These are phyloP conservation scores for Hippopotamyrus pictus DNA, from an alignment of 2,797 vertebrate species.

Conservation along the genomic window DNA sequence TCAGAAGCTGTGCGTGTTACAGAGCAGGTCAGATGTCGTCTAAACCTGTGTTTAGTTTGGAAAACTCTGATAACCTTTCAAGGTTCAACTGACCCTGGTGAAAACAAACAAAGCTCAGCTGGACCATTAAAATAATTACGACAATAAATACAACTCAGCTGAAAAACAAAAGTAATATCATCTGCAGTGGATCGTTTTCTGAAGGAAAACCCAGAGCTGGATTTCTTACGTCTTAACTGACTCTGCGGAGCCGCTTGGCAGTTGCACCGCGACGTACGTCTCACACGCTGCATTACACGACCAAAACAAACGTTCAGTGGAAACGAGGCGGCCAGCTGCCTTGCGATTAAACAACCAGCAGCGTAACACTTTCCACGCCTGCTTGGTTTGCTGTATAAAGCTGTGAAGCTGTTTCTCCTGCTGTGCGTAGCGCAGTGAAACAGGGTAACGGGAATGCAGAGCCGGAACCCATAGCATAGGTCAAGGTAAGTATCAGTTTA, in stretches of 20 bases:
- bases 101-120: not conserved
- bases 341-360: not conserved
- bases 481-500: not conserved
- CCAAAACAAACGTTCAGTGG: not conserved
- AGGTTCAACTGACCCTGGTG: not conserved
- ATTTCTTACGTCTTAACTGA: not conserved
- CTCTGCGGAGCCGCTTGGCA: not conserved
- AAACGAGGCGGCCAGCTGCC: not conserved
- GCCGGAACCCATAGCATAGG: not conserved
- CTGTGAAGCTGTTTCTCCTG: not conserved
- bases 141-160: not conserved
- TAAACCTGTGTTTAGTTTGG: not conserved
- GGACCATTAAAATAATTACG: not conserved
- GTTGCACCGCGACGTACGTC: not conserved
- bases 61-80: not conserved
- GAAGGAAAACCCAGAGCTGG: not conserved
- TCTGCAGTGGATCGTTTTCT: not conserved
- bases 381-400: not conserved
- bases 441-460: not conserved
- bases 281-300: not conserved
- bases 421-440: not conserved
- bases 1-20: not conserved
- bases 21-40: conserved; percentile 6
- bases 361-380: not conserved
- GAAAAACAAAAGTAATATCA: not conserved